Percentiles rank a stretch among this genome's conserved stretches.
phyloP scores from a whole-genome alignment of 1,140 invertebrate species.

The Artemia franciscana region DNA sequence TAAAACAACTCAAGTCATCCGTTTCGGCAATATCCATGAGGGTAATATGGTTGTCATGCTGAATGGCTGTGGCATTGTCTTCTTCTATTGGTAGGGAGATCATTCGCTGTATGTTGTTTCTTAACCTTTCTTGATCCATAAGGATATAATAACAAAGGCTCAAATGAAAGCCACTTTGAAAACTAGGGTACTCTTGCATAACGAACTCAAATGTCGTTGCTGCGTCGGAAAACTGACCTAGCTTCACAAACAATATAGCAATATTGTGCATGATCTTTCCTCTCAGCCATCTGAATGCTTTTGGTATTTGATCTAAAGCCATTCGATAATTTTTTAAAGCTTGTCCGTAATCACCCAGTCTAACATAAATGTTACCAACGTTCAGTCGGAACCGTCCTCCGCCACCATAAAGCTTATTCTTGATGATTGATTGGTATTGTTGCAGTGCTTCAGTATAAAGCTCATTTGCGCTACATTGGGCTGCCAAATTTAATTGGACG shows the following conservation, averaged over 20 bases:
- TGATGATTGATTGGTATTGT: constrained; percentile 70
- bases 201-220: constrained; percentile 91
- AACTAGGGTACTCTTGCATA: constrained; percentile 80
- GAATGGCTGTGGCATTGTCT: constrained; percentile 58
- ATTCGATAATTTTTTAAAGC: constrained; percentile 94
- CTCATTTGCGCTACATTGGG: constrained; percentile 76
- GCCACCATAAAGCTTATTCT: constrained; percentile 64
- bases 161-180: constrained; percentile 64
- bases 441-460: constrained; percentile 87
- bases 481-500: constrained; percentile 77
- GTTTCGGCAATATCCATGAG: not conserved
- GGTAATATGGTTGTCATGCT: constrained; percentile 19
- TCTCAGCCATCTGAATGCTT: constrained; percentile 68
- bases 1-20: not conserved
- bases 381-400: constrained; percentile 80
- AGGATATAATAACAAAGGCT: constrained; percentile 81
- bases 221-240: constrained; percentile 88
- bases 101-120: constrained; percentile 67
- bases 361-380: constrained; percentile 94
- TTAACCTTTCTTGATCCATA: constrained; percentile 81
- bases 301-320: constrained; percentile 84
- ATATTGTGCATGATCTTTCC: constrained; percentile 98
- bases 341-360: constrained; percentile 77
- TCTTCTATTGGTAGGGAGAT: constrained; percentile 61
- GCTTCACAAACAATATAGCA: constrained; percentile 76